These are phyloP conservation scores for Himalopsyche phryganea DNA, from an alignment of 1,140 invertebrate genomes.

Conservation along the genomic window DNA sequence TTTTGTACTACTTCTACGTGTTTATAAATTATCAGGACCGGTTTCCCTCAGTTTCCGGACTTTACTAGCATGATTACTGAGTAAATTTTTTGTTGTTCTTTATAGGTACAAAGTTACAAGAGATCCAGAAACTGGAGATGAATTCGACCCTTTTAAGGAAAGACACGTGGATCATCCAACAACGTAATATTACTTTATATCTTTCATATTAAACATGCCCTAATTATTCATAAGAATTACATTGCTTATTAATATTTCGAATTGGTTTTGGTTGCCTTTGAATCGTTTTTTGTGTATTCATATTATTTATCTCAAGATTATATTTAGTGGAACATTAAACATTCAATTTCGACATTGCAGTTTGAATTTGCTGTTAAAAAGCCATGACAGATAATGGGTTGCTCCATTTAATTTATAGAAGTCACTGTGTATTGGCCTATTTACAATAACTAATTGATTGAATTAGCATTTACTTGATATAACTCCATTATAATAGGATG, in stretches of 20 bases:
- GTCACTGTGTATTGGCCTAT: too few species aligned
- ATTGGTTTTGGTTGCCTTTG: not conserved
- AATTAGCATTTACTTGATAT: too few species aligned
- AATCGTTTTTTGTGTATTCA: not conserved
- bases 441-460: too few species aligned
- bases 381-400: too few species aligned
- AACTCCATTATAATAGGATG: too few species aligned
- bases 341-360: not conserved
- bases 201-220: too few species aligned
- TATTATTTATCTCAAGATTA: not conserved
- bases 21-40: too few species aligned
- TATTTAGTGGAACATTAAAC: not conserved
- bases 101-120: slow-evolving; percentile 63
- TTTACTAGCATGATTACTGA: too few species aligned
- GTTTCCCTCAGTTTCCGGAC: too few species aligned
- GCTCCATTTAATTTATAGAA: too few species aligned
- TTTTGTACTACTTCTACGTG: too few species aligned
- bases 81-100: slow-evolving; percentile 31
- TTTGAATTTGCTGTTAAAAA: not conserved
- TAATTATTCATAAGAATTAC: not conserved
- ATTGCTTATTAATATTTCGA: not conserved
- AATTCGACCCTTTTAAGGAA: slow-evolving; percentile 71
- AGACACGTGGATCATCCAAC: slow-evolving; percentile 71
- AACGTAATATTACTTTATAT: slow-evolving; percentile 61
- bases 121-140: slow-evolving; percentile 49